These are phyloP conservation scores for Garra rufa DNA, from an alignment of 2,113 vertebrate genomes.

Conservation along the genomic window DNA sequence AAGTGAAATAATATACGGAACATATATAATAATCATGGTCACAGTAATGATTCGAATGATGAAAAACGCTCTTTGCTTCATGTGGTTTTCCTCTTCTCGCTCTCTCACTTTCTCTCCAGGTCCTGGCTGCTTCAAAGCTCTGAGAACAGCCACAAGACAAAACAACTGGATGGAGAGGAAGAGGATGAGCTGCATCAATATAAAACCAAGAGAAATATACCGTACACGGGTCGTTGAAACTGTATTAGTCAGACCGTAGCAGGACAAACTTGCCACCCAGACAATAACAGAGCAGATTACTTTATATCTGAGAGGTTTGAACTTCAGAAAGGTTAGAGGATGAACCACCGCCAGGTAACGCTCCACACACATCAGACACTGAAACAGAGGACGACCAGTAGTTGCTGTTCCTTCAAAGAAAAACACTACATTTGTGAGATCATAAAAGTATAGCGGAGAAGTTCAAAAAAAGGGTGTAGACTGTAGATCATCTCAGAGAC, in stretches of 20 bases:
- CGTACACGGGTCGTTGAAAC: neutral
- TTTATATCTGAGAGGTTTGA: constrained; percentile 45
- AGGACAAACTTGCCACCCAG: constrained; percentile 26
- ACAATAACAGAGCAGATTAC: constrained; percentile 23
- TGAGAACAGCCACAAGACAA: constrained; percentile 1
- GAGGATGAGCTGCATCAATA: neutral
- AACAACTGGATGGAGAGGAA: constrained; percentile 22
- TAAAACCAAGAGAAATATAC: neutral
- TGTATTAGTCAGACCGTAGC: neutral
- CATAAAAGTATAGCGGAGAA: neutral
- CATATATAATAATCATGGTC: constrained; percentile 21
- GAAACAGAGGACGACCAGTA: constrained; percentile 39
- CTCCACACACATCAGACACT: constrained; percentile 28
- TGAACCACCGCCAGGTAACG: constrained; percentile 28
- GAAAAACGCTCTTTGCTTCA: constrained; percentile 43
- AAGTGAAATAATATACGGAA: constrained; percentile 11
- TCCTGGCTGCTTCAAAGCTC: constrained; percentile 15
- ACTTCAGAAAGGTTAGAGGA: constrained; percentile 47
- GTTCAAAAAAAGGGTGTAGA: neutral
- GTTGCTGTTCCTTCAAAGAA: neutral
- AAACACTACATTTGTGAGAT: neutral
- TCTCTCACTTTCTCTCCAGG: constrained; percentile 9
- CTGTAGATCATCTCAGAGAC: constrained; percentile 36
- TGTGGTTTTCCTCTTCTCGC: constrained; percentile 27
- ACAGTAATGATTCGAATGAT: constrained; percentile 22